phyloP scores from a whole-genome alignment of 2,888 invertebrate species.

The Limnephilus rhombicus region DNA sequence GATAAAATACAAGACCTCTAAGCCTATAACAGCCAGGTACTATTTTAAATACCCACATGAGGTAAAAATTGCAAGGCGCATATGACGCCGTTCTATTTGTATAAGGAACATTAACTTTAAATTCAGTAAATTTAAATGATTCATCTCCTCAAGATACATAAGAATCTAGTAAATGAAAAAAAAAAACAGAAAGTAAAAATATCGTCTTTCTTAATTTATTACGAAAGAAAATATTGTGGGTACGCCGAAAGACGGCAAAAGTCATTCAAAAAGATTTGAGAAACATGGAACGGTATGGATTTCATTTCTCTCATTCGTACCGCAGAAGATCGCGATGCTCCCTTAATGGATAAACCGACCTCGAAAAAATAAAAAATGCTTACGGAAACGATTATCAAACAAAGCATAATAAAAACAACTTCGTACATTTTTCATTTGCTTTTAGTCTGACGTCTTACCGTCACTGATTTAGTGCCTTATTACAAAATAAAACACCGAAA shows the following conservation, averaged over 20 bases:
- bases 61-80: no score
- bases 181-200: neutral
- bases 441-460: neutral
- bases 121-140: no score
- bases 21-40: no score
- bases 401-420: neutral
- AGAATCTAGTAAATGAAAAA: no score
- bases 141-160: no score
- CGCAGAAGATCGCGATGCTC: neutral
- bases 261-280: neutral
- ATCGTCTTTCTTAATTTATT: neutral
- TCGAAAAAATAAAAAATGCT: neutral
- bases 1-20: no score
- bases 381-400: neutral
- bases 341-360: neutral
- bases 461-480: neutral
- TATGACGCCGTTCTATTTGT: no score
- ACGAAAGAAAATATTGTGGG: neutral
- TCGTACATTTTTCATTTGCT: neutral
- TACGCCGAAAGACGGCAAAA: neutral
- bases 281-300: neutral
- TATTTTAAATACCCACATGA: no score
- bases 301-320: neutral
- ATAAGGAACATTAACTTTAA: no score
- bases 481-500: neutral